A percentile compares a stretch with the other conserved stretches of the same genome.
These are phyloP conservation scores for Bolinopsis microptera DNA, from an alignment of 37 sponge, comb jelly and placozoan species.

Conservation along the genomic window DNA sequence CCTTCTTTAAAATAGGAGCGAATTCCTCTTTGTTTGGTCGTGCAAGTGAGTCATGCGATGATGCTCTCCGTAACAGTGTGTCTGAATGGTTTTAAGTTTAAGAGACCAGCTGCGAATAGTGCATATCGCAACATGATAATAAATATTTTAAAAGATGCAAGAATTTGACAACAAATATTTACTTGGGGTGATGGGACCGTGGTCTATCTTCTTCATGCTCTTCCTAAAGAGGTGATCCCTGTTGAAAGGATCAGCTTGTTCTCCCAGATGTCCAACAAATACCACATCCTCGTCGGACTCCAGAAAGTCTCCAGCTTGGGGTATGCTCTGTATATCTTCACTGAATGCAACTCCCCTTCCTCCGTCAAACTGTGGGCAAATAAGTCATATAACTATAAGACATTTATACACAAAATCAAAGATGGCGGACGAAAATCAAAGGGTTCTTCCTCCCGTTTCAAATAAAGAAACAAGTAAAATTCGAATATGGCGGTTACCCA, in stretches of 20 bases:
- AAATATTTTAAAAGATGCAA: not conserved
- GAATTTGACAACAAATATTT: not conserved
- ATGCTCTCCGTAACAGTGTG: not conserved
- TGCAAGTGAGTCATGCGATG: constrained; percentile 21
- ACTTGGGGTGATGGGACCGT: not conserved
- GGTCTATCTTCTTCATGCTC: constrained; percentile 56
- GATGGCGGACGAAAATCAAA: too few species aligned
- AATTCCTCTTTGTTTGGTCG: not conserved
- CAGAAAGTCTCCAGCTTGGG: not conserved
- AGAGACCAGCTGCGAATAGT: not conserved
- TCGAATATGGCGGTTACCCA: too few species aligned
- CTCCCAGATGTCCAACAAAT: constrained; percentile 39
- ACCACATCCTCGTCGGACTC: constrained; percentile 63
- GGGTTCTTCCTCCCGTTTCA: too few species aligned
- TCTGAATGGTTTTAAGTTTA: too few species aligned
- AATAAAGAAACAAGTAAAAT: too few species aligned
- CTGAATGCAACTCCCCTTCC: constrained; percentile 36
- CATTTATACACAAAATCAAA: too few species aligned
- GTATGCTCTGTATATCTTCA: constrained; percentile 44
- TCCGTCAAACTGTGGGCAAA: not conserved
- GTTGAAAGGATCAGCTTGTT: constrained; percentile 34
- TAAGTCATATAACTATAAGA: not conserved
- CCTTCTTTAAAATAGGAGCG: not conserved
- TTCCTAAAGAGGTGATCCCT: constrained; percentile 32
- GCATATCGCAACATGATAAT: not conserved